Conservation (phyloP, 2,113 vertebrate genomes). For the Mirza zaza region DNA sequence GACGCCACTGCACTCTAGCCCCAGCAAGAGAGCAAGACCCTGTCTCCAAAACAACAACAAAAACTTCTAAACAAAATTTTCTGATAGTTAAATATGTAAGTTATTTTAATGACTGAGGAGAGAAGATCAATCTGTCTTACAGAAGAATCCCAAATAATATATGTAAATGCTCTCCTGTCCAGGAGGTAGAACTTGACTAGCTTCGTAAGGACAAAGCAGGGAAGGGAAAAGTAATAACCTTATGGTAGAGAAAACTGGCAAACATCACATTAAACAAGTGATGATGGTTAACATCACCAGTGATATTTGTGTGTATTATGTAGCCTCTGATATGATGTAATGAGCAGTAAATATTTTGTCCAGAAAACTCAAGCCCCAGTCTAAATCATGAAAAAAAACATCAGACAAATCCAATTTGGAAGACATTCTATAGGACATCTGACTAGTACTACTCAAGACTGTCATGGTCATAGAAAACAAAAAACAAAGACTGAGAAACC, state of each 20-base stretch:
- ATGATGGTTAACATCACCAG: neutral
- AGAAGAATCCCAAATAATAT: neutral
- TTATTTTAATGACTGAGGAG: neutral
- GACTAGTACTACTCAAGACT: neutral
- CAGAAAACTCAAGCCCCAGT: neutral
- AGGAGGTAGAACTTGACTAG: neutral
- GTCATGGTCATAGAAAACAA: neutral
- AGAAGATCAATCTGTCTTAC: neutral
- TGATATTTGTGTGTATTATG: neutral
- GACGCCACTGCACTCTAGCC: neutral
- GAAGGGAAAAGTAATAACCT: neutral
- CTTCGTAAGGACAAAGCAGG: neutral
- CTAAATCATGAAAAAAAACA: neutral
- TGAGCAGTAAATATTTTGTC: neutral
- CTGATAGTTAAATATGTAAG: neutral
- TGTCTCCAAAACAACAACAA: too few relatives aligned
- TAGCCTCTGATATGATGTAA: neutral
- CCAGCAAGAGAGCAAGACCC: too few relatives aligned
- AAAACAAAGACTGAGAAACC: constrained; percentile 28
- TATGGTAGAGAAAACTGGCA: neutral
- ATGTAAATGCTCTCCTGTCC: neutral
- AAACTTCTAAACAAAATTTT: too few relatives aligned
- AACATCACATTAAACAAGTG: neutral
- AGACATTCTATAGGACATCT: neutral
- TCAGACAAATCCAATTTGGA: neutral